A percentile compares a stretch with the other conserved stretches of the same genome.
Evolutionary conservation across 2,888 invertebrate genomes (phyloP).

Genomic region (Cantharis rustica): DNA sequence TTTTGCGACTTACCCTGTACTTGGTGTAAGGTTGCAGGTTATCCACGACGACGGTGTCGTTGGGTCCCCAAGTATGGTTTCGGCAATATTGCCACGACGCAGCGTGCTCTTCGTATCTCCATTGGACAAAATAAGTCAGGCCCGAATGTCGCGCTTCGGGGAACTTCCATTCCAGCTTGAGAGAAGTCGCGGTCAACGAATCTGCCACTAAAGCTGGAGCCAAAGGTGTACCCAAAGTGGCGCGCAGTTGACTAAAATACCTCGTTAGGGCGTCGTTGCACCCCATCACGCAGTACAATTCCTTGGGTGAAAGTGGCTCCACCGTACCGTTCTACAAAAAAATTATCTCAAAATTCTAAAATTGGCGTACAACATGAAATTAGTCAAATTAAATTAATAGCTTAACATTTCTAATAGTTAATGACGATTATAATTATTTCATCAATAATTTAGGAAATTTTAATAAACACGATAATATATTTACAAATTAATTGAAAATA

Average conservation of each 20-base stretch:
- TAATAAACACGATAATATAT: background rate
- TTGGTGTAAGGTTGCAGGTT: conserved; percentile 86
- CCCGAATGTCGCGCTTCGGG: conserved; percentile 59
- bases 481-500: background rate
- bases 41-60: conserved; percentile 70
- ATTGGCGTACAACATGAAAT: background rate
- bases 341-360: background rate
- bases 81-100: conserved; percentile 83
- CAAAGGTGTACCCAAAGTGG: conserved; percentile 68
- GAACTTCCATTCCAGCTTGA: conserved; percentile 79
- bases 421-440: background rate
- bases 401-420: background rate
- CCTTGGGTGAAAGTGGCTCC: conserved; percentile 69
- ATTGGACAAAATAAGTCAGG: conserved; percentile 71
- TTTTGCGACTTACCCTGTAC: conserved; percentile 71
- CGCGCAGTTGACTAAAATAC: conserved; percentile 72
- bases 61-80: conserved; percentile 68
- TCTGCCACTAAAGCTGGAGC: conserved; percentile 80
- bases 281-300: conserved; percentile 79
- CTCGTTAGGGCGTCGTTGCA: conserved; percentile 80
- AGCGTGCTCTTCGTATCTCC: conserved; percentile 72
- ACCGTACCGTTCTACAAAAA: conserved; percentile 70
- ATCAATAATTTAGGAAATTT: background rate
- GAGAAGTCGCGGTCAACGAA: conserved; percentile 74
- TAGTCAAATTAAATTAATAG: conserved; percentile 10